These are phyloP conservation scores for Maccullochella peelii DNA, from an alignment of 2,113 vertebrate genomes.

Conservation along the genomic window DNA sequence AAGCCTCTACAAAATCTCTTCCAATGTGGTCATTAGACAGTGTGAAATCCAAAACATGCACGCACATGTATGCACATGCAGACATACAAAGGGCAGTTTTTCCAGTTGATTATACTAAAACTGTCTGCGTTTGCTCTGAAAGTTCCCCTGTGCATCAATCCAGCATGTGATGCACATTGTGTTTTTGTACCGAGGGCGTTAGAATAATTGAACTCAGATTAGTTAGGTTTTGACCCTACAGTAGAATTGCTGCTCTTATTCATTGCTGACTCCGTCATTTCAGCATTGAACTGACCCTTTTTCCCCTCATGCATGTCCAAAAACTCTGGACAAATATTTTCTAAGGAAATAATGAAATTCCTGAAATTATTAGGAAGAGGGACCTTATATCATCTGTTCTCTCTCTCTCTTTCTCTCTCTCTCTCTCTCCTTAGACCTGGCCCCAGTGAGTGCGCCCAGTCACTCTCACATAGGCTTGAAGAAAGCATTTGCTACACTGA, in stretches of 20 bases:
- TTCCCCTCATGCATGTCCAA: constrained; percentile 66
- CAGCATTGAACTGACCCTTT: constrained; percentile 62
- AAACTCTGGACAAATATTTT: constrained; percentile 83
- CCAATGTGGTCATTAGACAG: neutral
- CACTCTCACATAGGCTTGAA: constrained; percentile 38
- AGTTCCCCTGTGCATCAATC: constrained; percentile 4
- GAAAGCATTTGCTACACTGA: constrained; percentile 45
- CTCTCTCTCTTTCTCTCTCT: constrained; percentile 47
- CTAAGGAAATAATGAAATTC: constrained; percentile 85
- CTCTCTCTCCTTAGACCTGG: constrained; percentile 48
- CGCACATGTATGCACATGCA: neutral
- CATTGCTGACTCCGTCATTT: constrained; percentile 65
- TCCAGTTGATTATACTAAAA: neutral
- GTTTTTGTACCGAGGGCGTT: constrained; percentile 52
- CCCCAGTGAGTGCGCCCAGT: constrained; percentile 51
- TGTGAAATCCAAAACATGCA: constrained; percentile 24
- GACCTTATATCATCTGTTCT: constrained; percentile 79
- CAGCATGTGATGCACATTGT: constrained; percentile 38
- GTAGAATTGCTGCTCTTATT: constrained; percentile 50
- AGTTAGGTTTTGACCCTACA: constrained; percentile 62
- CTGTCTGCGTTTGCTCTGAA: neutral
- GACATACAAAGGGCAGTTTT: neutral
- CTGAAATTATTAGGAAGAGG: constrained; percentile 82
- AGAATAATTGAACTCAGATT: constrained; percentile 63
- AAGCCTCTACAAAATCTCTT: neutral